A percentile compares a stretch with the other conserved stretches of the same genome.
Conservation (phyloP, 2,113 vertebrate genomes). For the Antechinus stuartii region DNA sequence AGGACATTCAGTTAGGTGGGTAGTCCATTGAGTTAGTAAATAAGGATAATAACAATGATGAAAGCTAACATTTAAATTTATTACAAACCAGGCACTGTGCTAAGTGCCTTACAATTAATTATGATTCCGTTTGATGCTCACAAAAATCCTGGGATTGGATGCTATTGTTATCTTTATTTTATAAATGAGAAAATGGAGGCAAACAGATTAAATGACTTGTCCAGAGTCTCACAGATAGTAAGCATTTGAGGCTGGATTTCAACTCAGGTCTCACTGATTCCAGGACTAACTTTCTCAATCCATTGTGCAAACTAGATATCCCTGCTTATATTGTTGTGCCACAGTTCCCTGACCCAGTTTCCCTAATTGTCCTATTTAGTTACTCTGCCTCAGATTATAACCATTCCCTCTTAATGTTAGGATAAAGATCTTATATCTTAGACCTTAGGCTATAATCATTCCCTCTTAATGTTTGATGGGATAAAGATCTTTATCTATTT, state of each 20-base stretch:
- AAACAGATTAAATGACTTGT: not conserved
- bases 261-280: not conserved
- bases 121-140: not conserved
- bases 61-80: slow-evolving; percentile 2
- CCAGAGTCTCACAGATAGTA: not conserved
- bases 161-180: slow-evolving; percentile 21
- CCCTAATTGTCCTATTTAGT: too few relatives aligned
- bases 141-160: not conserved
- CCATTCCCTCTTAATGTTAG: too few relatives aligned
- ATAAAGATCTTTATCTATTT: too few relatives aligned
- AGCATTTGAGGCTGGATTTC: not conserved
- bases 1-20: not conserved
- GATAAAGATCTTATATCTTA: too few relatives aligned
- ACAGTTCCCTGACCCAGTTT: too few relatives aligned
- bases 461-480: too few relatives aligned
- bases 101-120: not conserved
- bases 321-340: not conserved
- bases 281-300: not conserved
- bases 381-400: too few relatives aligned
- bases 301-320: not conserved
- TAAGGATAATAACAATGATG: not conserved
- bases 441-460: too few relatives aligned
- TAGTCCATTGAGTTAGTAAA: not conserved
- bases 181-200: not conserved
- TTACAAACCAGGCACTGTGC: not conserved